Percentiles rank a stretch among this genome's conserved stretches.
Conservation (phyloP, 2,888 invertebrate genomes). For the Theristus sp. region DNA sequence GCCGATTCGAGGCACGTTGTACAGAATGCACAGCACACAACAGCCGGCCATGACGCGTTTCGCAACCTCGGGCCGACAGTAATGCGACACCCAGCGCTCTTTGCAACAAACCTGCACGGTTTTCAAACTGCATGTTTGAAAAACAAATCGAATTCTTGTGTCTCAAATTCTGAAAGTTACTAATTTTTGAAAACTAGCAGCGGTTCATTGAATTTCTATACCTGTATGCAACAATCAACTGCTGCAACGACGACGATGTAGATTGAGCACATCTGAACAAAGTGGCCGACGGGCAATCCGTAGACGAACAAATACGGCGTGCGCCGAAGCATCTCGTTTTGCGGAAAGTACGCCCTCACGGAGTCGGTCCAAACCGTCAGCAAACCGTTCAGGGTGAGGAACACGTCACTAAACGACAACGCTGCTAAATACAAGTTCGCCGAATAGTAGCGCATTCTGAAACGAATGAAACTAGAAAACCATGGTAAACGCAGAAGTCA, state of each 20-base stretch:
- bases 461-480: no score
- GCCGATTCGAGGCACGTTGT: neutral
- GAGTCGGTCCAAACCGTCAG: neutral
- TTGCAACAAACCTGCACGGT: no score
- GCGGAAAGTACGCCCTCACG: neutral
- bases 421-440: neutral
- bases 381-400: neutral
- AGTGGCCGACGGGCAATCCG: neutral
- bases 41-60: neutral
- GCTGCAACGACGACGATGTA: neutral
- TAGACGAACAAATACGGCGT: neutral
- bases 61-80: neutral
- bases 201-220: no score
- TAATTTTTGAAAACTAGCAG: no score
- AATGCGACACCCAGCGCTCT: no score
- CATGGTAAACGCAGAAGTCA: no score
- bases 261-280: neutral
- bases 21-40: neutral
- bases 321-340: neutral
- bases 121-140: no score
- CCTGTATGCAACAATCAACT: neutral
- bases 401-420: neutral
- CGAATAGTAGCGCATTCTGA: neutral
- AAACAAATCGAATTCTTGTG: no score
- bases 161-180: no score